phyloP scores from a whole-genome alignment of 2,797 vertebrate genomes.

The Emys orbicularis region DNA sequence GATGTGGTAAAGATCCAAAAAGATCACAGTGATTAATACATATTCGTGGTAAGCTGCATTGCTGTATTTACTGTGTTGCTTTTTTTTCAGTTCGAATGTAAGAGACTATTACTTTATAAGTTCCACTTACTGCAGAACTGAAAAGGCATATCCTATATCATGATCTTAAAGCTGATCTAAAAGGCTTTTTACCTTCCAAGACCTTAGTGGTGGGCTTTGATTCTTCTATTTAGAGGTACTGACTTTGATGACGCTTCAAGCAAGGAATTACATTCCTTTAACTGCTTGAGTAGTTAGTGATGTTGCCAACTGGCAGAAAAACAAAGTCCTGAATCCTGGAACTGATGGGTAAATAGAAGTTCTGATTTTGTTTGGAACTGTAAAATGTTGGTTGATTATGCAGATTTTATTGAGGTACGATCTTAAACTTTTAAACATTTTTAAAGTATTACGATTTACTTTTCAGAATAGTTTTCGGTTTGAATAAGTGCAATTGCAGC shows the following conservation, averaged over 20 bases:
- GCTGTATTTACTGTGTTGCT: background rate
- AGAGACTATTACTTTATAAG: background rate
- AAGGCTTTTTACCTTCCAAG: background rate
- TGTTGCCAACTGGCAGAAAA: background rate
- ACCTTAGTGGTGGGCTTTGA: background rate
- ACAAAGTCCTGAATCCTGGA: background rate
- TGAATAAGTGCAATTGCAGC: background rate
- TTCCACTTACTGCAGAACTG: background rate
- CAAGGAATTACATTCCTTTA: rapidly evolving
- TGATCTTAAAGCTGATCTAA: background rate
- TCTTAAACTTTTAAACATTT: background rate
- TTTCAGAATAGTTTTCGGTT: background rate
- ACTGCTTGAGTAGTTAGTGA: background rate
- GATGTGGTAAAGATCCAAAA: background rate
- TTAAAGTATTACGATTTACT: background rate
- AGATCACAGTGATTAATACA: background rate
- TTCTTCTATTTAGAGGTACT: background rate
- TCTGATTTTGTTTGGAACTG: background rate
- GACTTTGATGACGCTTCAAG: background rate
- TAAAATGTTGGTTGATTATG: background rate
- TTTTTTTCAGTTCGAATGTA: background rate
- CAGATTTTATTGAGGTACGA: background rate
- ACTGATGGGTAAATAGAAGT: background rate
- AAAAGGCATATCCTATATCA: background rate
- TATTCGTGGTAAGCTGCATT: background rate